Evolutionary conservation across 2,888 invertebrate species (phyloP).

Genomic region (Bembecia ichneumoniformis): DNA sequence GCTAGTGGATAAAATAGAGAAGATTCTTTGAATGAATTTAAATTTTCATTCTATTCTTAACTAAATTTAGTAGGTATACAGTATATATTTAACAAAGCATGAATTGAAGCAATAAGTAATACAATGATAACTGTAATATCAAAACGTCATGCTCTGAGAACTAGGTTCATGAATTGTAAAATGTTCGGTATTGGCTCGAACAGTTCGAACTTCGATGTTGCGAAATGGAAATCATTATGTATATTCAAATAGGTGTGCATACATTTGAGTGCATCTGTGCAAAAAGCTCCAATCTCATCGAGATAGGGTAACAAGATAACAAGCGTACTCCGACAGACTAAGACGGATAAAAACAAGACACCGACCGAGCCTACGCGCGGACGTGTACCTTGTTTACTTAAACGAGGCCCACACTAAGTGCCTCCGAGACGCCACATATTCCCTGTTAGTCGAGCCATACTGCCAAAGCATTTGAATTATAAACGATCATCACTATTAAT

Average conservation of each 20-base stretch:
- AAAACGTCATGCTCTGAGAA: too few species aligned
- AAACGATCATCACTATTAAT: not conserved
- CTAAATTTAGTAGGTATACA: too few species aligned
- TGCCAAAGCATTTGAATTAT: not conserved
- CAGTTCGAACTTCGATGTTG: constrained; percentile 12
- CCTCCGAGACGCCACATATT: constrained; percentile 12
- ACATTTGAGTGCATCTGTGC: constrained; percentile 26
- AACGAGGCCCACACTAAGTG: constrained; percentile 53
- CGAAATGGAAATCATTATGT: constrained; percentile 12
- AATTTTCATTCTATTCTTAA: too few species aligned
- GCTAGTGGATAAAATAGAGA: too few species aligned
- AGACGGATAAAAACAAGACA: constrained; percentile 65
- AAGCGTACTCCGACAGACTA: constrained; percentile 58
- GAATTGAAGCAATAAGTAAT: too few species aligned
- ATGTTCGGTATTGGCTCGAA: constrained; percentile 16
- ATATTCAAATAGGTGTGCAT: constrained; percentile 20
- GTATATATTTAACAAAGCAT: too few species aligned
- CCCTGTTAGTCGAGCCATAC: not conserved
- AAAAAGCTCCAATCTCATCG: constrained; percentile 65
- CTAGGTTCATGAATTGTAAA: constrained; percentile 8
- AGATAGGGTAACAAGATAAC: constrained; percentile 72
- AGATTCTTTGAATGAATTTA: too few species aligned
- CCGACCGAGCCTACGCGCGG: constrained; percentile 51
- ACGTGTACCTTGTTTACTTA: constrained; percentile 67
- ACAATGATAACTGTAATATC: too few species aligned